These are phyloP conservation scores for Sesia apiformis DNA, from an alignment of 2,888 invertebrate genomes.

Conservation along the genomic window DNA sequence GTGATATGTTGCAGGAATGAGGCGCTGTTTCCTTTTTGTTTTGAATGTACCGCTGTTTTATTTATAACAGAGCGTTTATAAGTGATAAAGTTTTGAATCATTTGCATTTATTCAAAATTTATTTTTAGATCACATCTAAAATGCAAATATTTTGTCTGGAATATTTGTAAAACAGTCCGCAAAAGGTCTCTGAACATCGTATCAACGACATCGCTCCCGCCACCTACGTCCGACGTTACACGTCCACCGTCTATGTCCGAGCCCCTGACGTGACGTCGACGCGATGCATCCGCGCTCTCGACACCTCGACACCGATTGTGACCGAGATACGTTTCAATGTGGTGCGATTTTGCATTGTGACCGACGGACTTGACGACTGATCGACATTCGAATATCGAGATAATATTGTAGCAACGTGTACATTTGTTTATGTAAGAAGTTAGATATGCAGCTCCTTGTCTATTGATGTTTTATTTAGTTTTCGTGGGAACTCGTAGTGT, in stretches of 20 bases:
- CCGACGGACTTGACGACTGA: slow-evolving; percentile 28
- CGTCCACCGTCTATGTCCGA: slow-evolving; percentile 19
- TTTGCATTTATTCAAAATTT: slow-evolving; percentile 1
- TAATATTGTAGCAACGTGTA: not conserved
- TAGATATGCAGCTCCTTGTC: slow-evolving; percentile 1
- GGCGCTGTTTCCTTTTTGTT: slow-evolving; percentile 11
- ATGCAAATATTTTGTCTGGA: slow-evolving; percentile 54
- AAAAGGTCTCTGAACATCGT: slow-evolving; percentile 38
- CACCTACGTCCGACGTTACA: slow-evolving; percentile 23
- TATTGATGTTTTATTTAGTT: slow-evolving; percentile 5
- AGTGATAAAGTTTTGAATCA: slow-evolving; percentile 13
- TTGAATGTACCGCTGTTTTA: not conserved
- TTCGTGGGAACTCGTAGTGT: slow-evolving; percentile 5
- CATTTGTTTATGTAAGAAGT: not conserved
- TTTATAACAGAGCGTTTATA: no score
- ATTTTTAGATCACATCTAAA: slow-evolving; percentile 18
- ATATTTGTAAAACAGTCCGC: slow-evolving; percentile 36
- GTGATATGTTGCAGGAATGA: slow-evolving; percentile 13
- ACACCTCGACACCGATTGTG: slow-evolving; percentile 50
- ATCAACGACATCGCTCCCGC: slow-evolving; percentile 27
- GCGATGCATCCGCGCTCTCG: slow-evolving; percentile 20
- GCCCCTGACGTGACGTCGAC: slow-evolving; percentile 21
- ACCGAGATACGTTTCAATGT: slow-evolving; percentile 40
- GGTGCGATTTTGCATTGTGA: slow-evolving; percentile 43
- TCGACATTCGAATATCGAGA: slow-evolving; percentile 35